Evolutionary conservation across 2,113 vertebrate species (phyloP).

Genomic region (Cebus imitator): DNA sequence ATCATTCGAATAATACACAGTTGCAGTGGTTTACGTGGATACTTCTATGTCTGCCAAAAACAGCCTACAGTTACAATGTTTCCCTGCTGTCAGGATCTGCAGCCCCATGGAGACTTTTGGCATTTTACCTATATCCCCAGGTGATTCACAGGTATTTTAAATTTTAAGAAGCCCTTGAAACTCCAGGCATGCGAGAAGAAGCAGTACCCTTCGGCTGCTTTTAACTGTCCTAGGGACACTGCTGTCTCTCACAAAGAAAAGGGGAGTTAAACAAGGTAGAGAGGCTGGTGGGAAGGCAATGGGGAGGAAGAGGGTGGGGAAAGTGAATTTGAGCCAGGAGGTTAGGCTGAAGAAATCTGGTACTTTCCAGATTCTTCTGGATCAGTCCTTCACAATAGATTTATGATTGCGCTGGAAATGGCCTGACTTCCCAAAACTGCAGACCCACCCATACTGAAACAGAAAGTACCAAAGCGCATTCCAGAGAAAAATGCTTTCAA

Average conservation of each 20-base stretch:
- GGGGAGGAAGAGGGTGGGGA: background rate
- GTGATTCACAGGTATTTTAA: background rate
- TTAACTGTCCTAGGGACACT: background rate
- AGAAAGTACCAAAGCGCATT: background rate
- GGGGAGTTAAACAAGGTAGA: background rate
- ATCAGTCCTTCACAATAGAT: background rate
- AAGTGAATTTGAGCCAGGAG: background rate
- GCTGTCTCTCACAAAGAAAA: background rate
- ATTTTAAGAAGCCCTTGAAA: background rate
- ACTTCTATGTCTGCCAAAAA: background rate
- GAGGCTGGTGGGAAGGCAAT: background rate
- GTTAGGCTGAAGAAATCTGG: background rate
- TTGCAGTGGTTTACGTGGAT: background rate
- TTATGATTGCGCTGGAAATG: background rate
- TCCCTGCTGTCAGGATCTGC: background rate
- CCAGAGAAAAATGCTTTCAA: constrained; percentile 41
- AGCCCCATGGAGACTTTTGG: background rate
- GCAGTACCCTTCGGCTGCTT: background rate
- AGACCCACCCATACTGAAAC: background rate
- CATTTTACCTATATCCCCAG: background rate
- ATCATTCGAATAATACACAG: background rate
- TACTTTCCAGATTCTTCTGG: constrained; percentile 17
- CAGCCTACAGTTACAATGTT: background rate
- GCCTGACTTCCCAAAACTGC: constrained; percentile 42
- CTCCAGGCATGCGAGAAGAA: background rate